Evolutionary conservation across 2,888 invertebrate genomes (phyloP).

Genomic region (Pasiphila rectangulata): DNA sequence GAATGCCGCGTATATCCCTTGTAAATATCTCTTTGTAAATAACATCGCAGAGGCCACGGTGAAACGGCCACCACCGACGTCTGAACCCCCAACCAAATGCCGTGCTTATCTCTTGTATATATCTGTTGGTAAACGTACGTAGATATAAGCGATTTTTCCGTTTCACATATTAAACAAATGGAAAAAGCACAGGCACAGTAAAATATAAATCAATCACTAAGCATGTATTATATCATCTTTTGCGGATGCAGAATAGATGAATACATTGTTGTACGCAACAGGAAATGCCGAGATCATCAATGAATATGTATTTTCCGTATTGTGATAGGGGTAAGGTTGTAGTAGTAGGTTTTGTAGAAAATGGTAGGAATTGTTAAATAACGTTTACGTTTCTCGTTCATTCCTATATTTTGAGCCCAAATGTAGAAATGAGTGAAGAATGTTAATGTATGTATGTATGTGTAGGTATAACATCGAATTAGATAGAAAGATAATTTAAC

Average conservation of each 20-base stretch:
- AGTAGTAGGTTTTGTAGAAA: constrained; percentile 6
- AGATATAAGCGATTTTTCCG: too few relatives aligned
- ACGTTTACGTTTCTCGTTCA: constrained; percentile 34
- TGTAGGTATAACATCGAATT: constrained; percentile 28
- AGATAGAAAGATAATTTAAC: constrained; percentile 14
- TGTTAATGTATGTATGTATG: constrained; percentile 3
- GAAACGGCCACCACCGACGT: not conserved
- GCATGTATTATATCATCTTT: too few relatives aligned
- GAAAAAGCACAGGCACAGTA: too few relatives aligned
- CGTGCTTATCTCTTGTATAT: constrained; percentile 17
- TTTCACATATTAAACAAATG: too few relatives aligned
- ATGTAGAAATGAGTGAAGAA: constrained; percentile 40
- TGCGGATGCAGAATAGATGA: too few relatives aligned
- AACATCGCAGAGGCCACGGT: not conserved
- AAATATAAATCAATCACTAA: too few relatives aligned
- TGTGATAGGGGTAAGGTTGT: not conserved
- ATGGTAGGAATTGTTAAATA: not conserved
- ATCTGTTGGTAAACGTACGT: too few relatives aligned
- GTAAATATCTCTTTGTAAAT: too few relatives aligned
- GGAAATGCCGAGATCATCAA: too few relatives aligned
- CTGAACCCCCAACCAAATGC: not conserved
- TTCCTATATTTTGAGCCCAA: constrained; percentile 56
- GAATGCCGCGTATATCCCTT: too few relatives aligned
- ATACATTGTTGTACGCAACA: too few relatives aligned
- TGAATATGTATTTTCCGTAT: not conserved